phyloP scores from a whole-genome alignment of 2,113 vertebrate genomes.

The Macquaria australasica region DNA sequence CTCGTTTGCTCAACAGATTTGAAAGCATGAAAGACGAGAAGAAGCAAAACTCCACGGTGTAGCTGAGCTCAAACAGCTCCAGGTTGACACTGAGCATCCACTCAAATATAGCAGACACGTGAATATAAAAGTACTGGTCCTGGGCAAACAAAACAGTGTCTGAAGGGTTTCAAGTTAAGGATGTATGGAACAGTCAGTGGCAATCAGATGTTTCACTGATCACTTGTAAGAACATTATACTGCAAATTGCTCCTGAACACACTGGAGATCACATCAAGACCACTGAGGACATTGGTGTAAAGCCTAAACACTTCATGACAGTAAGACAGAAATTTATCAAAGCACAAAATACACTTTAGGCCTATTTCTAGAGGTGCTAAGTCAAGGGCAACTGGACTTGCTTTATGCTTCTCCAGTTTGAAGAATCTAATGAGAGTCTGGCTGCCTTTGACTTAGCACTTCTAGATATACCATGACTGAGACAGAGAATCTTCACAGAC shows the following conservation, averaged over 20 bases:
- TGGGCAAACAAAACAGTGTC: constrained; percentile 79
- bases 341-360: neutral
- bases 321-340: neutral
- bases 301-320: neutral
- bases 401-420: too few species aligned
- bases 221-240: neutral
- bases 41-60: constrained; percentile 78
- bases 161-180: constrained; percentile 64
- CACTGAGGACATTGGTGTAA: neutral
- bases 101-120: constrained; percentile 84
- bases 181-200: neutral
- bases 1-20: constrained; percentile 74
- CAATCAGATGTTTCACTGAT: neutral
- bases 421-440: too few species aligned
- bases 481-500: neutral
- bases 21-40: constrained; percentile 85
- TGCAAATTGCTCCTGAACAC: neutral
- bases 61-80: constrained; percentile 86
- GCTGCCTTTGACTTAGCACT: too few species aligned
- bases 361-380: too few species aligned
- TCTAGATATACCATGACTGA: too few species aligned
- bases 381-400: too few species aligned
- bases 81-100: constrained; percentile 84
- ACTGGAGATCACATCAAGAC: neutral
- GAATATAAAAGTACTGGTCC: constrained; percentile 55